A percentile compares a stretch with the other conserved stretches of the same genome.
Conservation (phyloP, 2,888 invertebrate genomes). For the Deilephila elpenor region DNA sequence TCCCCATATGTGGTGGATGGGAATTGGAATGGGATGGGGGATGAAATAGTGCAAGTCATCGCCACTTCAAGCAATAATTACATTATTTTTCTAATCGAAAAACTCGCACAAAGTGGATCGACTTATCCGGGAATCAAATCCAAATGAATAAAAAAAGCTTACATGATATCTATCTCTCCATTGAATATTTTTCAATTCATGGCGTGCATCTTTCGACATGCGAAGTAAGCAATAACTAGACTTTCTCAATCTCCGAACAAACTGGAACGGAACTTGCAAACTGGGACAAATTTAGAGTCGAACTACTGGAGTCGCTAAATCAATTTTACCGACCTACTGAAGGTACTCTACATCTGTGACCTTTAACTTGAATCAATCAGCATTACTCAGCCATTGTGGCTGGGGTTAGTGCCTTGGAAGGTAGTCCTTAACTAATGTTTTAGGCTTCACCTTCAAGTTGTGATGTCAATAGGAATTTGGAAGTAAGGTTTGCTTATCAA, state of each 20-base stretch:
- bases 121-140: no score
- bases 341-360: neutral
- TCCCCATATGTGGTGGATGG: no score
- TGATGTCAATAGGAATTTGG: neutral
- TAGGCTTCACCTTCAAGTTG: neutral
- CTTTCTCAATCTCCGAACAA: neutral
- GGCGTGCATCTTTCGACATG: neutral
- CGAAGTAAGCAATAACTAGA: neutral
- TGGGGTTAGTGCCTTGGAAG: neutral
- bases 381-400: neutral
- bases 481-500: no score
- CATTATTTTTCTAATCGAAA: no score
- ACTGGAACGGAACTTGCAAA: neutral
- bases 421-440: neutral
- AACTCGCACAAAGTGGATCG: no score
- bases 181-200: neutral
- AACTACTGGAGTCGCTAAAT: neutral
- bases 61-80: no score
- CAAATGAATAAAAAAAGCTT: no score
- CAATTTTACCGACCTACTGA: neutral
- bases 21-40: no score
- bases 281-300: neutral
- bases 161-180: neutral
- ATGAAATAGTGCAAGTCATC: no score
- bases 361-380: neutral